These are phyloP conservation scores for Dryomyza anilis DNA, from an alignment of 2,888 invertebrate species.

Conservation along the genomic window DNA sequence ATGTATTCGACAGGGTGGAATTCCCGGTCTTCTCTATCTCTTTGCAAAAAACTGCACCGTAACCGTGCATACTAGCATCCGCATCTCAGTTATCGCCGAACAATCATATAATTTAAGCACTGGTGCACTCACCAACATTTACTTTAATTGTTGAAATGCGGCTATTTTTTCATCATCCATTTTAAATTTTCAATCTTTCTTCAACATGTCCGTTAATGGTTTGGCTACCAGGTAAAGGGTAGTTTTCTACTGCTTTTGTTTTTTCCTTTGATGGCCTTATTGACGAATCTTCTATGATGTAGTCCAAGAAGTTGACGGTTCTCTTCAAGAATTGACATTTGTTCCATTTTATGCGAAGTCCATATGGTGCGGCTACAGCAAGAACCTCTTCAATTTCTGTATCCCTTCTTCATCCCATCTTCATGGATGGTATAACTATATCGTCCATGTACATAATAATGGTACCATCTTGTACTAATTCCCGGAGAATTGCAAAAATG, in stretches of 20 bases:
- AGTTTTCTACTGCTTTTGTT: conserved; percentile 16
- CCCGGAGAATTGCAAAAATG: not conserved
- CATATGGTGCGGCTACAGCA: not conserved
- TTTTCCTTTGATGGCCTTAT: conserved; percentile 24
- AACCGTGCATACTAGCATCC: conserved; percentile 31
- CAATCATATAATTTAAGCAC: conserved; percentile 33
- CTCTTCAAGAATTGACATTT: conserved; percentile 34
- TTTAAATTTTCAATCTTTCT: conserved; percentile 36
- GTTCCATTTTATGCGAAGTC: conserved; percentile 25
- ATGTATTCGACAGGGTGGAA: not conserved
- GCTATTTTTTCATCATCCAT: conserved; percentile 22
- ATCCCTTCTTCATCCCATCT: too few relatives aligned
- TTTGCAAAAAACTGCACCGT: not conserved
- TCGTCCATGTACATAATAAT: not conserved
- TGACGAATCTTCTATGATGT: conserved; percentile 21
- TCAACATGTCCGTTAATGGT: conserved; percentile 29
- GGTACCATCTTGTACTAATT: not conserved
- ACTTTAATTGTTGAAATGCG: conserved; percentile 31
- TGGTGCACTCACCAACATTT: conserved; percentile 21
- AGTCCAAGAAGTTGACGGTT: conserved; percentile 32
- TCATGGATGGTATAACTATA: not conserved
- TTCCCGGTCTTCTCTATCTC: not conserved
- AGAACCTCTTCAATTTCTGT: too few relatives aligned
- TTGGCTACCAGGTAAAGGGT: conserved; percentile 24
- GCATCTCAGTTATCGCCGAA: conserved; percentile 34